Evolutionary conservation across 2,113 vertebrate species (phyloP).

Genomic region (Hyperoodon ampullatus): DNA sequence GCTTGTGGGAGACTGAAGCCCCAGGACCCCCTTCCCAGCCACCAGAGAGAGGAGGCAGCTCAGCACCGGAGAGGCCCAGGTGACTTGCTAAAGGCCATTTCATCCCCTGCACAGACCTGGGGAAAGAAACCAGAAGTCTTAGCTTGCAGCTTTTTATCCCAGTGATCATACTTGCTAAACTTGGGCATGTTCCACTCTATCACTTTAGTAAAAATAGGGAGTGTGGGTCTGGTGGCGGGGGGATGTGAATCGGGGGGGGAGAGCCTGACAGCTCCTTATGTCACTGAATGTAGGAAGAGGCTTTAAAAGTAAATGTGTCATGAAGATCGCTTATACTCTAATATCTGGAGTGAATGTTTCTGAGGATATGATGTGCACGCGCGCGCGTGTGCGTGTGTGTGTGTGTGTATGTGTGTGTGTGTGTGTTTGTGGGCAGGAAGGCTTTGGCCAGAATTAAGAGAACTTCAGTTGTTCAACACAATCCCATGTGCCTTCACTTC

Average conservation of each 20-base stretch:
- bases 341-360: not conserved
- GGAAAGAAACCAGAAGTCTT: not conserved
- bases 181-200: accelerated
- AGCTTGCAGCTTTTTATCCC: not conserved
- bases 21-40: not conserved
- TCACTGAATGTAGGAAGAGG: not conserved
- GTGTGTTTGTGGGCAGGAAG: not conserved
- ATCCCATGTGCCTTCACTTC: not conserved
- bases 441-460: not conserved
- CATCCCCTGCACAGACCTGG: not conserved
- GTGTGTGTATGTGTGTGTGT: not conserved
- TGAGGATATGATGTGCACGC: not conserved
- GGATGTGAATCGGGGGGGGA: no score
- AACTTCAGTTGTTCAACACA: not conserved
- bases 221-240: not conserved
- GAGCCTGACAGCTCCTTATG: not conserved
- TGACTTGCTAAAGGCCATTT: not conserved
- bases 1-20: not conserved
- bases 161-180: not conserved
- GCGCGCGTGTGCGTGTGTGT: not conserved
- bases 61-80: not conserved
- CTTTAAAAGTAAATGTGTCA: not conserved
- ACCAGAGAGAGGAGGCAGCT: not conserved
- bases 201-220: no score
- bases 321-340: not conserved